Percentiles rank a stretch among this genome's conserved stretches.
phyloP scores from a whole-genome alignment of 1,140 invertebrate species.

The Drosophila sp. region DNA sequence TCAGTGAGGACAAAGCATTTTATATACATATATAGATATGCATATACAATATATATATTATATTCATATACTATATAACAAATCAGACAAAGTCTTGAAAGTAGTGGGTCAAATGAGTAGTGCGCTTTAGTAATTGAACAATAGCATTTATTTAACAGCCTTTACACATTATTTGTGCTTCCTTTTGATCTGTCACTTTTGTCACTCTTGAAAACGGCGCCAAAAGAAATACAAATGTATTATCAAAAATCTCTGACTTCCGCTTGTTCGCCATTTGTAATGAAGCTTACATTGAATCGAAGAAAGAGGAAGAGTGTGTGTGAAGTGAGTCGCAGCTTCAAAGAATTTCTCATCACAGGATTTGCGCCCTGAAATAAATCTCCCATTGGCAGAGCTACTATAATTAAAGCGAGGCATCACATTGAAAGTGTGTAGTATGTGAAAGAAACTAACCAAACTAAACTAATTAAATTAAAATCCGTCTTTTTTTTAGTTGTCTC shows the following conservation, averaged over 20 bases:
- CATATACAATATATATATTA: no score
- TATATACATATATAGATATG: no score
- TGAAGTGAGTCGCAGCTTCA: neutral
- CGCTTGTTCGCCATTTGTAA: constrained; percentile 10
- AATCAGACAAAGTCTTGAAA: no score
- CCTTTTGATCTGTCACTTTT: neutral
- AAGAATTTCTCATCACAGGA: neutral
- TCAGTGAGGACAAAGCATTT: no score
- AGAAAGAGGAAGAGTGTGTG: neutral
- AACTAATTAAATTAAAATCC: constrained; percentile 37
- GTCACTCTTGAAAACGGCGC: neutral
- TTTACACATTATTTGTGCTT: constrained; percentile 9
- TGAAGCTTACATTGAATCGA: constrained; percentile 1
- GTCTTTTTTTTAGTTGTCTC: constrained; percentile 16
- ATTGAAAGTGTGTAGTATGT: neutral
- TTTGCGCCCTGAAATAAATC: neutral
- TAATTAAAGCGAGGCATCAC: constrained; percentile 15
- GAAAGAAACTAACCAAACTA: neutral
- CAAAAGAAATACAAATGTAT: constrained; percentile 38
- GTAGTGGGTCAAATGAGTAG: no score
- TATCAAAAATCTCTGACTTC: constrained; percentile 25
- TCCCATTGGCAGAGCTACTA: constrained; percentile 16
- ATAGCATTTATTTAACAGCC: constrained; percentile 39
- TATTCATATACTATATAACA: no score
- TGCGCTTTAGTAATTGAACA: no score